Evolutionary conservation across 2,888 invertebrate species (phyloP), one percentile per base, ranked within the genome.

Genomic region (Drosophila fungiperda): DNA sequence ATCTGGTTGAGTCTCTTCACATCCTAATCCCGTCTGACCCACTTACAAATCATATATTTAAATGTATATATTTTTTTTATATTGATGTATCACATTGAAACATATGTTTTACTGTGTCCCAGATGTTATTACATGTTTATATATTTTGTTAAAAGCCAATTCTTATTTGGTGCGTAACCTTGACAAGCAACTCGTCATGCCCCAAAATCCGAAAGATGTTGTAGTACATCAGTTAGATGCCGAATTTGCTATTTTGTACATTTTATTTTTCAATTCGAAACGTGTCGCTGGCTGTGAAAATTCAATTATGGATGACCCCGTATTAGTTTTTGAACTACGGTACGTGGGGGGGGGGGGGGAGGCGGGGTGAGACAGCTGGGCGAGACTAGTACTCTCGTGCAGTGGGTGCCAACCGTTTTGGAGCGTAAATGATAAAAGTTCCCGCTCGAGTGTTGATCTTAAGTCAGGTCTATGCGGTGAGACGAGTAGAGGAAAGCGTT

Each of bases 391-490:
- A 6, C 23, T 26, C 36, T 29, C 15, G 40, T 6, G 1, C 20
- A 40, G 15, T n/a, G 58, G 57, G 49, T 35, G 65, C 65, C 73
- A 71, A 62, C 78, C 87, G 82, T 80, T 89, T 89, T 80, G 83
- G 76, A 86, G 80, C 85, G 83, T 86, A 87, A 85, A 85, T 85
- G 90, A 85, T 80, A 87, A 85, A 85, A 89, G 86, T 85, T 83
- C 79, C 85, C 68, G 68, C 71, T 82, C 83, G 80, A 89, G 76
- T 89, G 83, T 85, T 85, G 88, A 89, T 85, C 88, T 85, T 80
- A 76, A 83, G 86, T 68, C 82, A 70, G 81, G 78, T 78, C 63
- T 77, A 76, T 50, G 40, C 33, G 53, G 32, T 38, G 29, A 7
- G 59, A 20, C 7, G 20, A 4, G 9, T 8, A 3, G 9, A 5